Evolutionary conservation across 2,888 invertebrate genomes (phyloP).

Genomic region (Phyllotreta cruciferae): DNA sequence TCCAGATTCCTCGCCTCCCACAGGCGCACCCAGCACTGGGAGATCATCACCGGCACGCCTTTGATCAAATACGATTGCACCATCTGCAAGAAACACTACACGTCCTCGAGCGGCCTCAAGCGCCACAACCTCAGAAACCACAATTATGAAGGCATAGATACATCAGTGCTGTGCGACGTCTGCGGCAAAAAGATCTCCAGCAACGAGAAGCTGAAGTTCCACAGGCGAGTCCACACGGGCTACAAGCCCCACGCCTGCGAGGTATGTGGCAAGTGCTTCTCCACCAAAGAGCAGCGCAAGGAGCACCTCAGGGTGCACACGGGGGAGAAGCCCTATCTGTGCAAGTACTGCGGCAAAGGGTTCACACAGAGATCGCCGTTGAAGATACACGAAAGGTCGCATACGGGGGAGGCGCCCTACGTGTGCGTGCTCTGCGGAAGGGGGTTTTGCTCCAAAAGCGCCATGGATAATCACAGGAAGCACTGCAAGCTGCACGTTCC

Average conservation of each 20-base stretch:
- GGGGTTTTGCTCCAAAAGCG: slow-evolving; percentile 55
- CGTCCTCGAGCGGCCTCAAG: slow-evolving; percentile 50
- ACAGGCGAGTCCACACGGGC: slow-evolving; percentile 55
- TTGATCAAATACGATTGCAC: slow-evolving; percentile 54
- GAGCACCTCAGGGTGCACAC: slow-evolving; percentile 52
- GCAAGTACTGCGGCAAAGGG: slow-evolving; percentile 53
- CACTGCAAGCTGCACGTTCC: slow-evolving; percentile 43
- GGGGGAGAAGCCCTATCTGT: slow-evolving; percentile 57
- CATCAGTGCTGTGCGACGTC: slow-evolving; percentile 59
- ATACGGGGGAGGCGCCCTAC: slow-evolving; percentile 69
- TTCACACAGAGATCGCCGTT: slow-evolving; percentile 66
- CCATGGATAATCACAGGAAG: slow-evolving; percentile 56
- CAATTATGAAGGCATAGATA: slow-evolving; percentile 58
- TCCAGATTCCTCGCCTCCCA: slow-evolving; percentile 64
- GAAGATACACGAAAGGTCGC: slow-evolving; percentile 67
- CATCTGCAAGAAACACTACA: slow-evolving; percentile 55
- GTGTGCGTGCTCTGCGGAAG: slow-evolving; percentile 56
- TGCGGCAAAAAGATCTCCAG: slow-evolving; percentile 56
- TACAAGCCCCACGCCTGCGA: slow-evolving; percentile 61
- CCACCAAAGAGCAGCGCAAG: slow-evolving; percentile 57
- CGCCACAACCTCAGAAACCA: slow-evolving; percentile 54
- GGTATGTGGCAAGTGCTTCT: slow-evolving; percentile 63
- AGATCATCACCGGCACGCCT: slow-evolving; percentile 57
- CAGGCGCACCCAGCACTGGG: slow-evolving; percentile 61
- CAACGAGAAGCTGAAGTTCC: slow-evolving; percentile 56